Conservation (phyloP, 2,797 vertebrate genomes). For the Peromyscus aztecus region DNA sequence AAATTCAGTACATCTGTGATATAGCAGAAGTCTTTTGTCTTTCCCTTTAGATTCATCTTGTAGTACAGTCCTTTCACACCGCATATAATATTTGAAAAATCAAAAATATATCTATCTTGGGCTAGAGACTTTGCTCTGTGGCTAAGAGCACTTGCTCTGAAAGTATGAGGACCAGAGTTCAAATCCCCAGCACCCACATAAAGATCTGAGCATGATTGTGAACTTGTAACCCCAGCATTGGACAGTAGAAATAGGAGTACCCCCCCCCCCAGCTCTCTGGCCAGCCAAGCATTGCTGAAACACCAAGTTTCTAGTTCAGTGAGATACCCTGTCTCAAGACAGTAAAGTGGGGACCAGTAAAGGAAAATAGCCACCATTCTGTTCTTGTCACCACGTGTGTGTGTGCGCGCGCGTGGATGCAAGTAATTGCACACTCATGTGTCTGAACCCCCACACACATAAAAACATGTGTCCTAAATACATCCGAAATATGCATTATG, state of each 20-base stretch:
- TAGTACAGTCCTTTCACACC: not conserved
- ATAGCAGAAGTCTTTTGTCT: not conserved
- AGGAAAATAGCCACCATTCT: not conserved
- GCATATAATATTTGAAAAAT: slow-evolving; percentile 22
- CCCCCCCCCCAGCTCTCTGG: no score
- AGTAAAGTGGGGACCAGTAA: not conserved
- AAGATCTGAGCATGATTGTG: not conserved
- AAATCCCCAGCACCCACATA: not conserved
- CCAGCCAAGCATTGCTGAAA: not conserved
- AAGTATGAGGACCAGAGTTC: not conserved
- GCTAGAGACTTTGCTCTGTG: not conserved
- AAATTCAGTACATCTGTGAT: not conserved
- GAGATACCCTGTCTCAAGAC: not conserved
- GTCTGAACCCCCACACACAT: not conserved
- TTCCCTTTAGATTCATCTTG: slow-evolving; percentile 15
- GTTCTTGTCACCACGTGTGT: not conserved
- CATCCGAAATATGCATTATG: not conserved
- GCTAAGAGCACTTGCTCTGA: not conserved
- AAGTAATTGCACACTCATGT: not conserved
- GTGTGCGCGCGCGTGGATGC: not conserved
- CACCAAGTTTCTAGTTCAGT: not conserved
- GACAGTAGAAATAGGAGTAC: not conserved
- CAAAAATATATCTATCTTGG: not conserved
- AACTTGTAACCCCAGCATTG: not conserved
- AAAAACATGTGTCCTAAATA: not conserved